phyloP scores from a whole-genome alignment of 1,140 invertebrate species.

The Drosophila grimshawi region DNA sequence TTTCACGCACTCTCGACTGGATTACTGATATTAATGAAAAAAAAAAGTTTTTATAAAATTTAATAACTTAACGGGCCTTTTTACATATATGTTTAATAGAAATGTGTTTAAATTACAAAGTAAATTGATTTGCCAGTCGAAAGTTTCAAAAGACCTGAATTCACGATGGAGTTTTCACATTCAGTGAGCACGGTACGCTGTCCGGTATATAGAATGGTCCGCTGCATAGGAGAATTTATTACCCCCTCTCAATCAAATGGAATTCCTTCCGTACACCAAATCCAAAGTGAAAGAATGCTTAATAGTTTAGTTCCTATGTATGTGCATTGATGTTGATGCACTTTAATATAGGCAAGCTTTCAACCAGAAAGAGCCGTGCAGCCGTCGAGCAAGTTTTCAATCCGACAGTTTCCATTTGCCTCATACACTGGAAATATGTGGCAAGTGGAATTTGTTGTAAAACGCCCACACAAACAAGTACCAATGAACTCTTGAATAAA shows the following conservation, averaged over 20 bases:
- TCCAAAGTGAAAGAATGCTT: conserved; percentile 56
- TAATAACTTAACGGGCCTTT: neutral
- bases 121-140: neutral
- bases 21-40: no score
- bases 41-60: no score
- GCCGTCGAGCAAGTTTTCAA: conserved; percentile 30
- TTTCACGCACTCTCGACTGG: no score
- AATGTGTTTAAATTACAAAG: no score
- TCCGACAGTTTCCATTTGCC: conserved; percentile 37
- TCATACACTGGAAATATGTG: conserved; percentile 42
- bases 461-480: conserved; percentile 38
- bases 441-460: conserved; percentile 54
- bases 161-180: conserved; percentile 59
- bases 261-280: conserved; percentile 65
- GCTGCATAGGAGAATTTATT: conserved; percentile 2
- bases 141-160: conserved; percentile 32
- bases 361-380: conserved; percentile 30
- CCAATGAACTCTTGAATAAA: conserved; percentile 49
- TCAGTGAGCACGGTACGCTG: conserved; percentile 49
- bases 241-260: conserved; percentile 53
- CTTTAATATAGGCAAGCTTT: conserved; percentile 41
- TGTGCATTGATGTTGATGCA: conserved; percentile 49
- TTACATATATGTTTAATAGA: neutral
- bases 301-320: conserved; percentile 72
- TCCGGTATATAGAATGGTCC: neutral